These are phyloP conservation scores for Apodemia mormo DNA, from an alignment of 2,888 invertebrate species.

Conservation along the genomic window DNA sequence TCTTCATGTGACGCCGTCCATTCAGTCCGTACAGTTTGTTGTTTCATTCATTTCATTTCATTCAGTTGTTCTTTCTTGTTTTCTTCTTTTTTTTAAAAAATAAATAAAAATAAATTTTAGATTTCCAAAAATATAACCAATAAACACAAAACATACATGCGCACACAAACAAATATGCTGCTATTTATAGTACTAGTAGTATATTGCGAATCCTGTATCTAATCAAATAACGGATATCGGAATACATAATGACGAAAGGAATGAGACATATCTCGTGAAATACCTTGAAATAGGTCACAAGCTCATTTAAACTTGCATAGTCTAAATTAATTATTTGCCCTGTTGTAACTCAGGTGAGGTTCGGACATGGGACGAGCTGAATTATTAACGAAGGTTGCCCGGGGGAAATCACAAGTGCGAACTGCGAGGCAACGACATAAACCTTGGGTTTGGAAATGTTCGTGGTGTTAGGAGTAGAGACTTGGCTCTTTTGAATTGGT, in stretches of 20 bases:
- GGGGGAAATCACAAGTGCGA: constrained; percentile 73
- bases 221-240: neutral
- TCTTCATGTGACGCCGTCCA: no score
- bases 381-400: constrained; percentile 70
- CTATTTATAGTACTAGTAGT: no score
- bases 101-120: no score
- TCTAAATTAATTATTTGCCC: constrained; percentile 67
- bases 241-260: constrained; percentile 5
- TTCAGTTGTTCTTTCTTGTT: no score
- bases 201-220: no score
- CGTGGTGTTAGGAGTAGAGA: neutral
- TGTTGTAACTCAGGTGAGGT: constrained; percentile 57
- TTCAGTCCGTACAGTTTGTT: no score
- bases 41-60: no score
- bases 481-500: neutral
- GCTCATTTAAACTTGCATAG: constrained; percentile 46
- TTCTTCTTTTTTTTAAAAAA: no score
- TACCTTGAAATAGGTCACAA: constrained; percentile 47
- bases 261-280: neutral
- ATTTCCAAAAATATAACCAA: no score
- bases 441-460: neutral
- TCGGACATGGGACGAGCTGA: constrained; percentile 64
- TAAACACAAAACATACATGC: no score
- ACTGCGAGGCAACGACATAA: constrained; percentile 20
- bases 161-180: no score